Base-by-base conservation (phyloP, 2,888 invertebrate genomes). In the Hanleya hanleyi region DNA sequence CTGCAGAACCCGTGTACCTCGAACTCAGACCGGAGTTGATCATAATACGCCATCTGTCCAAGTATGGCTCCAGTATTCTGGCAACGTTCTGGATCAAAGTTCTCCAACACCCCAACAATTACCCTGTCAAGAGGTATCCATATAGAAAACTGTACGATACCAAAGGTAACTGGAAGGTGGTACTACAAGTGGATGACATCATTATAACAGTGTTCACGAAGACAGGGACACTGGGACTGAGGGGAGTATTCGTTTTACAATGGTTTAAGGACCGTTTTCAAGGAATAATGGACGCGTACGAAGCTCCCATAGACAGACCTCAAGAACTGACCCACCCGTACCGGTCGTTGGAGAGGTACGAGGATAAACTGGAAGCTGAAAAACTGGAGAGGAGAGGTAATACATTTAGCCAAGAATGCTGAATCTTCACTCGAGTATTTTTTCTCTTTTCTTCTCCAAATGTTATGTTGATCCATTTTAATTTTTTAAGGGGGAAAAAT, bases 1-100 rank as follows among this genome's bases (percentile, higher is more conserved):
- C 82, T 41, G 84, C 81, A 32, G 88, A 88, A 67, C 71, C 71
- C n/a, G 84, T 87, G 0, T 82, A 79, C 62, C 69, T 88, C n/a
- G 82, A 84, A 69, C 71, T 87, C 26, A 77, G 75, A 36, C 77
- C 78, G 37, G 77, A 74, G 12, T 69, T 71, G 12, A 78, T 87
- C 18, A 68, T 74, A n/a, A 77, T 88, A 9, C 78, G 80, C 67
- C 84, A 82, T 49, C 68, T 77, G 49, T 75, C 79, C 7, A 79
- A 81, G 36, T 75, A 76, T 67, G 88, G 88, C n/a, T 87, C 86
- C 29, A 83, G 79, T 22, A 75, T 82, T 1, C 74, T 88, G 36
- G 87, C 85, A 2, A 80, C 82, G 72, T 83, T 89, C 65, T 89
- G 89, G 89, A 71, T 85, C 15, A 78, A 84, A 22, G 83, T 88